Evolutionary conservation across 2,113 vertebrate species (phyloP).

Genomic region (Labeo catla): DNA sequence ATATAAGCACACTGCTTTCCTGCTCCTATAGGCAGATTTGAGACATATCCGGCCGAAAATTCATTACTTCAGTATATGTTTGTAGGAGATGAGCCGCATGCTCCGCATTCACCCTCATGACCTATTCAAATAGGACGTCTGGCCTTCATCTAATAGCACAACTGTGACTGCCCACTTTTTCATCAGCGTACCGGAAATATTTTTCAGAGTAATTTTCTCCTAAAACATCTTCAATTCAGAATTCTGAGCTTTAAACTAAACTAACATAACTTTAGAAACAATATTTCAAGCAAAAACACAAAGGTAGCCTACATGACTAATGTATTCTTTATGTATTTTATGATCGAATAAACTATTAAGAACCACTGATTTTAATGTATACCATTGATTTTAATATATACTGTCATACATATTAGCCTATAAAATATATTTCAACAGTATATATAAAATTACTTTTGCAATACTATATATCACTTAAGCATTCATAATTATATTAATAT

Average conservation of each 20-base stretch:
- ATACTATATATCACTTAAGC: too few relatives aligned
- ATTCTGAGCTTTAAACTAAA: neutral
- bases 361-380: too few relatives aligned
- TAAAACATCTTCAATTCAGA: neutral
- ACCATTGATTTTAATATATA: neutral
- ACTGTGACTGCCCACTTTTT: conserved; percentile 1
- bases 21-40: neutral
- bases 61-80: neutral
- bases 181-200: neutral
- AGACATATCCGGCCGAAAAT: neutral
- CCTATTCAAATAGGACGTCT: conserved; percentile 1
- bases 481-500: too few relatives aligned
- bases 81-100: neutral
- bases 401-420: neutral
- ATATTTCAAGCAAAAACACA: neutral
- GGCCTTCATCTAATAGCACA: conserved; percentile 11
- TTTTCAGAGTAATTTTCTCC: neutral
- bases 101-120: neutral
- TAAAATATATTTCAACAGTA: too few relatives aligned
- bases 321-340: neutral
- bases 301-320: neutral
- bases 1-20: neutral
- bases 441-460: too few relatives aligned
- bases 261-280: neutral
- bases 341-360: too few relatives aligned